phyloP scores from a whole-genome alignment of 2,888 invertebrate genomes.

The Ophion ventricosus region DNA sequence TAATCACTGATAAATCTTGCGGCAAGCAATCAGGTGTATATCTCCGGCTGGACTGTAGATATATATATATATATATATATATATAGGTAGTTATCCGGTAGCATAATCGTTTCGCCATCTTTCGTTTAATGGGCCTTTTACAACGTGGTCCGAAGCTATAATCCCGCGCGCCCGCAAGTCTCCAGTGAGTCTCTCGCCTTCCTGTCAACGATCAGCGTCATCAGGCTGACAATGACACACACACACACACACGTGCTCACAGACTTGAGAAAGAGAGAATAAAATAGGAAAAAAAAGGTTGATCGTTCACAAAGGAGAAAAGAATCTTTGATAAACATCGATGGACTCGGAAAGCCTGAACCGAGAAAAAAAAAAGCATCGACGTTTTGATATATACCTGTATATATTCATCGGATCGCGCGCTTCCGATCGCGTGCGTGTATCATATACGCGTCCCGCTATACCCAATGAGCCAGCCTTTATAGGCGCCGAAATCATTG shows the following conservation, averaged over 20 bases:
- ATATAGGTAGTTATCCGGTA: slow-evolving; percentile 31
- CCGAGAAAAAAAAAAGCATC: slow-evolving; percentile 29
- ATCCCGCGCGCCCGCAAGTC: not conserved
- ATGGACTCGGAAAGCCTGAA: slow-evolving; percentile 38
- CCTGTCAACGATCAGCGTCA: slow-evolving; percentile 54
- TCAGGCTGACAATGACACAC: slow-evolving; percentile 46
- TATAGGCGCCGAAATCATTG: slow-evolving; percentile 53
- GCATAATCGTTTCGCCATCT: slow-evolving; percentile 50
- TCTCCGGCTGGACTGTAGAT: not conserved
- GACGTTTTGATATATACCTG: not conserved
- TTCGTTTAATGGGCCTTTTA: slow-evolving; percentile 57
- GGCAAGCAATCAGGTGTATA: slow-evolving; percentile 18
- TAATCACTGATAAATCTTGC: slow-evolving; percentile 14
- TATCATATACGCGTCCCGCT: slow-evolving; percentile 44
- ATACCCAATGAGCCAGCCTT: slow-evolving; percentile 51
- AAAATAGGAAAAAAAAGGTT: not conserved
- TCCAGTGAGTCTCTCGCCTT: slow-evolving; percentile 31
- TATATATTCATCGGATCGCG: slow-evolving; percentile 21
- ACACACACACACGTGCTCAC: slow-evolving; percentile 45
- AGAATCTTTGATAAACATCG: slow-evolving; percentile 55
- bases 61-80: not conserved
- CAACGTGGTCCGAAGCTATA: slow-evolving; percentile 24
- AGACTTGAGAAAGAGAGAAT: not conserved
- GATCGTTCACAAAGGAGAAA: slow-evolving; percentile 37
- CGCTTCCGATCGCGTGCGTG: slow-evolving; percentile 64